Base-by-base conservation (phyloP, 2,888 invertebrate species). In the Pocota personata region DNA sequence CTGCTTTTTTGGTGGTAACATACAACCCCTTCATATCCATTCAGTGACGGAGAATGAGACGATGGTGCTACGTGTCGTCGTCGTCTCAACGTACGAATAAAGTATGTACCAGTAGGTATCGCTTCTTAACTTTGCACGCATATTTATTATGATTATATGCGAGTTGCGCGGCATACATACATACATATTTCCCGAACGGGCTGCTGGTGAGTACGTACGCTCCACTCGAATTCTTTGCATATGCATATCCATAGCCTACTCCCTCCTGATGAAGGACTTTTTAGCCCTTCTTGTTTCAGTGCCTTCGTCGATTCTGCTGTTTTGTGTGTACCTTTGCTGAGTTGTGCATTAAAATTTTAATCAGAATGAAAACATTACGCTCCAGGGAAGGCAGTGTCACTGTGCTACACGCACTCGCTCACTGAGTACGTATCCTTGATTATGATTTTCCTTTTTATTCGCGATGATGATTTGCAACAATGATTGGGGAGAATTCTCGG, bases 361-460 rank as follows among this genome's bases (percentile, higher is more conserved):
- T 86, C 86, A 86, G 72, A 72, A 76, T 76, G 76, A 82, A 82
- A 82, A 77, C 76, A 72, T 80, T 76, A 75, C 58, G 58, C 55
- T 76, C n/a, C 21, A 27, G 46, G 62, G 75, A 40, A 72, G 64
- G 43, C 55, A 55, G 27, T 60, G 76, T 60, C 83, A 69, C 73
- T 67, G 62, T 37, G 40, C 30, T 37, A 48, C 52, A 58, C 35
- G 46, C 60, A 73, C 55, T 40, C 60, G 32, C 35, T 12, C 37
- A 58, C 50, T 60, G 19, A 19, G 62, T 60, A 72, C 76, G 76
- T 86, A 80, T 76, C 76, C 75, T 48, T 86, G 69, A 86, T 76
- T 86, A 86, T 86, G 67, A 86, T 86, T 80, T 80, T 67, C 71
- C 64, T 19, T 80, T 80, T 80, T 86, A 80, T 86, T 80, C 58